Base-by-base conservation (phyloP, 2,888 invertebrate species). In the Mythimna loreyi region DNA sequence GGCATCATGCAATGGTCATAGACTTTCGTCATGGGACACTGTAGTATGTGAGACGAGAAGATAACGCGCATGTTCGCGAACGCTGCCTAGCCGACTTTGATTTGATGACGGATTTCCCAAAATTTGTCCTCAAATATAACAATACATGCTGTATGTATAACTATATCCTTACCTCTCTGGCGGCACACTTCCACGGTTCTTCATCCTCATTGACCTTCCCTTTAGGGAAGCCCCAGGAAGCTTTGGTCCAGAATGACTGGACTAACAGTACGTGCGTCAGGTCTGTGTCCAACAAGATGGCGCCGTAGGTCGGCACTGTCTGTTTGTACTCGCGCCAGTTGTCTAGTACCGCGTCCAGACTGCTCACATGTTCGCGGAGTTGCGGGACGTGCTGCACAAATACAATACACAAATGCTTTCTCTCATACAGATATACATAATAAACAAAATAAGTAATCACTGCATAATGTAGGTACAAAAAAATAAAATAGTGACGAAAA, bases 171-270 rank as follows among this genome's bases (percentile, higher is more conserved):
- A 98, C 99, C 97, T 99, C 99, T 91, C 99, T 96, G 62, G 98
- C 97, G 61, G 99, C 99, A 96, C 99, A 99, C 87, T 97, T 98
- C 84, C 97, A 97, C 0, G 99, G 98, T 90, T 98, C 97, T 91
- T 99, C 99, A 87, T 98, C 98, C 92, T 99, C 98, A 92, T 99
- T 99, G 9, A 99, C 98, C 96, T 99, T 99, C 57, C 99, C 99
- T 92, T 99, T 99, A 0, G 99, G 99, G 94, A 99, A 99, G 61
- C 99, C 99, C 99, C 99, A 99, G 43, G 98, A 98, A 52, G 97
- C 97, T 87, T 98, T 98, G 5, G 98, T 97, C 97, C 98, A 98
- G 91, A 97, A 99, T 74, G 98, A 98, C 96, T 98, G 98, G 69
- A 99, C 99, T 55, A 99, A 94, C 81, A 99, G 92, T 67, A 98